phyloP scores from a whole-genome alignment of 2,888 invertebrate genomes.

The Eupithecia abbreviata region DNA sequence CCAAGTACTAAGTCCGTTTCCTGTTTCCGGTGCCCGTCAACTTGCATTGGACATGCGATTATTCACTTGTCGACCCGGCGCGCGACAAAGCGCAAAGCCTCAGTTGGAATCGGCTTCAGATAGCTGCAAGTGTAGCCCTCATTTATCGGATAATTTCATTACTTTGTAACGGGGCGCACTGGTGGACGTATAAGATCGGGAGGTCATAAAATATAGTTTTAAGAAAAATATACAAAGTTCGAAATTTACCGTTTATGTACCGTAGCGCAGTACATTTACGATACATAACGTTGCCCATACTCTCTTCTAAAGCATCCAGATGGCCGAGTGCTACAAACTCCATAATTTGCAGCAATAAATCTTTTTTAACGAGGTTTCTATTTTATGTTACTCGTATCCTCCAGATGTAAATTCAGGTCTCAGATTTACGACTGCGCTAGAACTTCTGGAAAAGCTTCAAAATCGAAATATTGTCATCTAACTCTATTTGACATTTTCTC shows the following conservation, averaged over 20 bases:
- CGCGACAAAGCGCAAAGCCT: slow-evolving; percentile 39
- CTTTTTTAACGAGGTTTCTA: slow-evolving; percentile 11
- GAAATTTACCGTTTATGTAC: background rate
- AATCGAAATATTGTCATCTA: slow-evolving; percentile 8
- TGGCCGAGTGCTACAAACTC: background rate
- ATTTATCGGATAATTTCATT: background rate
- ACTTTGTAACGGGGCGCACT: background rate
- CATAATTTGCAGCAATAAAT: background rate
- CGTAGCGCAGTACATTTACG: background rate
- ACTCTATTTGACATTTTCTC: slow-evolving; percentile 10
- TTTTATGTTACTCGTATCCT: slow-evolving; percentile 32
- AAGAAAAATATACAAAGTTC: background rate
- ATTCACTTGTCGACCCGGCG: slow-evolving; percentile 48
- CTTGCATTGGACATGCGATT: slow-evolving; percentile 49
- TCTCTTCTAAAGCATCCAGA: slow-evolving; percentile 7
- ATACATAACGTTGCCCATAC: background rate
- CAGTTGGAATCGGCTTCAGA: slow-evolving; percentile 15
- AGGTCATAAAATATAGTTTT: background rate
- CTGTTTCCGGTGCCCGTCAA: slow-evolving; percentile 29
- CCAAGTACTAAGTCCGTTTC: slow-evolving; percentile 22
- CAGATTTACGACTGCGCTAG: slow-evolving; percentile 49
- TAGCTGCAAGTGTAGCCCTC: background rate
- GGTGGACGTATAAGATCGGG: background rate
- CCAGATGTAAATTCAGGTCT: slow-evolving; percentile 51
- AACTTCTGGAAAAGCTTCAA: slow-evolving; percentile 30